Evolutionary conservation across 2,888 invertebrate genomes (phyloP).

Genomic region (Sminthurinus aureus): DNA sequence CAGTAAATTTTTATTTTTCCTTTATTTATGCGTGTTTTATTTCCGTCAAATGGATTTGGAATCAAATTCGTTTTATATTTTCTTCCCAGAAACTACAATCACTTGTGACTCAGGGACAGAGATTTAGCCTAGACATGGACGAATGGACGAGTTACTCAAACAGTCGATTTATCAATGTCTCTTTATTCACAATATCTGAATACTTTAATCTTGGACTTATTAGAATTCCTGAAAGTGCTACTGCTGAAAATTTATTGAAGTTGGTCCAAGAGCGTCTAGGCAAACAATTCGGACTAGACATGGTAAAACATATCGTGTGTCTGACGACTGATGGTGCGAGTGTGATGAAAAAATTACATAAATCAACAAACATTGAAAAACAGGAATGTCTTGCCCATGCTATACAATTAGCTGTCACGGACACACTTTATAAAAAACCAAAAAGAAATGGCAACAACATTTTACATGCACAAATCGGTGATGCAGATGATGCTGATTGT

Average conservation of each 20-base stretch:
- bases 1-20: no score
- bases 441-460: background rate
- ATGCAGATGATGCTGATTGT: background rate
- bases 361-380: background rate
- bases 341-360: background rate
- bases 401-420: background rate
- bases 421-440: background rate
- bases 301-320: background rate
- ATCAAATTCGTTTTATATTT: no score
- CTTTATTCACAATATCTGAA: background rate
- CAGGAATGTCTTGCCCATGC: background rate
- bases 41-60: no score
- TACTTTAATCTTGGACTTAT: background rate
- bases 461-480: background rate
- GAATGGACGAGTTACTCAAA: background rate
- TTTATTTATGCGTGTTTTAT: no score
- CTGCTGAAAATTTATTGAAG: background rate
- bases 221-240: background rate
- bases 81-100: no score
- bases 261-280: background rate
- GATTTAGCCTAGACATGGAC: background rate
- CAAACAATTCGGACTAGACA: background rate
- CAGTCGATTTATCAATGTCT: background rate
- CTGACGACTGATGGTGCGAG: background rate
- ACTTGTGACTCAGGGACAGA: background rate